Conservation (phyloP, 2,113 vertebrate species). For the Cinclus cinclus region DNA sequence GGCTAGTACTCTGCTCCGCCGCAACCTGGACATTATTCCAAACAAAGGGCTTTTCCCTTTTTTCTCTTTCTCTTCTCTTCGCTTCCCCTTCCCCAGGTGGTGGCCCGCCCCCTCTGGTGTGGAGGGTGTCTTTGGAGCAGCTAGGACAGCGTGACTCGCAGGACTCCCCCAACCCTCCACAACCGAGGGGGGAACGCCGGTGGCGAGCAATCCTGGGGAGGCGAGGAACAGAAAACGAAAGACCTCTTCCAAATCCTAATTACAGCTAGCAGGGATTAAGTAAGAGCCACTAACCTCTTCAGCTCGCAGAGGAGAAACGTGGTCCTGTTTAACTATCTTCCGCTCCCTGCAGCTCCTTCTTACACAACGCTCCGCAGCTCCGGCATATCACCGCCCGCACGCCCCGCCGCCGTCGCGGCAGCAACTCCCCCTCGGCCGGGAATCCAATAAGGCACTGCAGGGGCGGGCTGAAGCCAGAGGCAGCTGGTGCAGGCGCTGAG, state of each 20-base stretch:
- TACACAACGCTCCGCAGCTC: background rate
- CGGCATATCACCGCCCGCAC: background rate
- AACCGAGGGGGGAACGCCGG: background rate
- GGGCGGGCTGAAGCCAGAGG: background rate
- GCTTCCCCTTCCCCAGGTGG: no score
- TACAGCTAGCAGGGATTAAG: background rate
- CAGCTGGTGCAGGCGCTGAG: accelerated
- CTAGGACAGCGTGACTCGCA: background rate
- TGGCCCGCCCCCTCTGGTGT: background rate
- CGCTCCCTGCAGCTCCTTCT: constrained; percentile 10
- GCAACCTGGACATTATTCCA: background rate
- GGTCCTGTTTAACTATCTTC: background rate
- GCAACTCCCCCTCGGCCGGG: constrained; percentile 19
- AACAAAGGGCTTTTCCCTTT: background rate
- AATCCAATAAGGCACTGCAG: constrained; percentile 3
- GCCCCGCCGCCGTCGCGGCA: background rate
- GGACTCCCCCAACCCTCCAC: background rate
- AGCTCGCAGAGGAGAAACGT: background rate
- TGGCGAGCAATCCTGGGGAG: background rate
- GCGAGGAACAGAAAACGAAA: background rate
- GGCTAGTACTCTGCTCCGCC: background rate
- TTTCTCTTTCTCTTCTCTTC: no score
- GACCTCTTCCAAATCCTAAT: background rate
- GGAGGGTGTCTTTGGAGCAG: background rate
- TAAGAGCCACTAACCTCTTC: constrained; percentile 47